Evolutionary conservation across 2,797 vertebrate species (phyloP), one percentile per base, ranked within the genome.

Genomic region (Periparus ater): DNA sequence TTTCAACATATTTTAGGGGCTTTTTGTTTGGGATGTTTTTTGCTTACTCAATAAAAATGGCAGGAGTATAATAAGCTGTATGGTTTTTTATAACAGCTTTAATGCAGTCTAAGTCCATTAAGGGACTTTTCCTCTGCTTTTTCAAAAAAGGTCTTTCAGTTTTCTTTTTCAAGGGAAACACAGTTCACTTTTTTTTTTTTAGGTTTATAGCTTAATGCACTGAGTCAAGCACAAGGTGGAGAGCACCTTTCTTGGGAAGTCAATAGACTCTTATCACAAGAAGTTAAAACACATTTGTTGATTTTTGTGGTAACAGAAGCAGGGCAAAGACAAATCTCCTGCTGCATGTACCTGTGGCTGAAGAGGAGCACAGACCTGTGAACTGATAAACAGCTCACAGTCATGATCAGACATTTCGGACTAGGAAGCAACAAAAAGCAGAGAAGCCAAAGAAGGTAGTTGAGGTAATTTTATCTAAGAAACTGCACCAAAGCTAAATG

Each of bases 31-130:
- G n/a, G 17, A 2, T 70, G 17, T 51, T 65, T 58, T 95, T 92
- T 85, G 22, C 62, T 83, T 91, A 48, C 54, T 91, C 79, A 84
- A 76, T 84, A 85, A 89, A 96, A 95, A 85, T 85, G 51, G 40
- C 54, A 94, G 34, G 29, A 88, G 16, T 67, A 70, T 40, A 89
- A 78, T 90, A 95, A 80, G 29, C 15, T 72, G 10, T 12, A 75
- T 27, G 27, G 78, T 73, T 75, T 86, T 96, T 93, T 91, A 86
- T 36, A 63, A 75, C 38, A 58, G 75, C 29, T 88, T 93, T 91
- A 91, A 83, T 93, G 67, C 29, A 92, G 45, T 67, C 42, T 62
- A 57, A 80, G 81, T 88, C 85, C 81, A 93, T 88, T 91, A 90
- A 83, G 34, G 23, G 60, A 89, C 68, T 32, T 77, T 92, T 61